A percentile compares a stretch with the other conserved stretches of the same genome.
phyloP scores from a whole-genome alignment of 2,113 vertebrate genomes.

The Otolemur garnettii region DNA sequence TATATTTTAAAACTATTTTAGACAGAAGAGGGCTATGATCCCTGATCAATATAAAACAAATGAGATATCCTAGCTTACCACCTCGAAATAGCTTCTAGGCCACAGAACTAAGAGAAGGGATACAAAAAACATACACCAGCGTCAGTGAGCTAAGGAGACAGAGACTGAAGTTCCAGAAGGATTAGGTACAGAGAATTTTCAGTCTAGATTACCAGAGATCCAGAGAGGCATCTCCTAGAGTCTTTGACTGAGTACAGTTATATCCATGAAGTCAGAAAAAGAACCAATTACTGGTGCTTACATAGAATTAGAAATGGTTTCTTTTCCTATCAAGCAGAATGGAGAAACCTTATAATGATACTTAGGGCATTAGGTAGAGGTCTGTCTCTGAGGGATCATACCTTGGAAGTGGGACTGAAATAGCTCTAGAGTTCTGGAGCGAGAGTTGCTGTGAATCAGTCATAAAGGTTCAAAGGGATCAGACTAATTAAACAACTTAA shows the following conservation, averaged over 20 bases:
- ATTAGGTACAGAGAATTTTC: not conserved
- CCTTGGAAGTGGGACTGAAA: not conserved
- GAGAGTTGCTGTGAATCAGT: not conserved
- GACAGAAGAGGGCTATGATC: not conserved
- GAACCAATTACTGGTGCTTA: not conserved
- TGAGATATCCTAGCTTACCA: not conserved
- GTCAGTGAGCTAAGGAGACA: not conserved
- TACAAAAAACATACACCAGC: not conserved
- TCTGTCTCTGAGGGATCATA: not conserved
- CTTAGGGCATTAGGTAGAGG: not conserved
- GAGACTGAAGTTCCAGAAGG: not conserved
- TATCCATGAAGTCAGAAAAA: not conserved
- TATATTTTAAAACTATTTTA: not conserved
- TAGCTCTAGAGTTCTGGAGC: not conserved
- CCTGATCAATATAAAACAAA: not conserved
- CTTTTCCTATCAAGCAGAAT: not conserved
- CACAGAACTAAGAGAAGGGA: not conserved
- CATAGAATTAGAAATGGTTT: not conserved
- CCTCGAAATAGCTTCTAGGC: not conserved
- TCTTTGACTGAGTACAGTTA: not conserved
- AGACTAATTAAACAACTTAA: slow-evolving; percentile 48
- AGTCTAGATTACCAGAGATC: not conserved
- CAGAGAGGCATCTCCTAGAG: not conserved
- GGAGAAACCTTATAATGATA: too few relatives aligned
- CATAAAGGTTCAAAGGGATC: slow-evolving; percentile 5